These are phyloP conservation scores for Sorex fumeus DNA, from an alignment of 2,113 vertebrate species.

Conservation along the genomic window DNA sequence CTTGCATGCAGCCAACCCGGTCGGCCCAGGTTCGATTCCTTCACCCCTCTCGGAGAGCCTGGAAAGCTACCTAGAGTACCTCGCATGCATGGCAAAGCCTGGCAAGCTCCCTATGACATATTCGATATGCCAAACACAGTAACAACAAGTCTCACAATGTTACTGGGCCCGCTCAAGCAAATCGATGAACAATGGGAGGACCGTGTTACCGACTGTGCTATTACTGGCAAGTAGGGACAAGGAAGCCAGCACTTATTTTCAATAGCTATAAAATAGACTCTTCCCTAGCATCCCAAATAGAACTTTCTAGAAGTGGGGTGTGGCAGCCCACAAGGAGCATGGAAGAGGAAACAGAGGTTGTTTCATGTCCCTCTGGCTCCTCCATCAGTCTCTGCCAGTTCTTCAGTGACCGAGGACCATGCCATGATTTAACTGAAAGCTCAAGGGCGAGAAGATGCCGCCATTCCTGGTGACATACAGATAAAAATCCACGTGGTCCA, in stretches of 20 bases:
- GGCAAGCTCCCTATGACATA: too few species aligned
- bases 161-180: too few species aligned
- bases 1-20: too few species aligned
- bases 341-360: neutral
- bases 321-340: neutral
- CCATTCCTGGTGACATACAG: neutral
- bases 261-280: neutral
- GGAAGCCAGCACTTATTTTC: neutral
- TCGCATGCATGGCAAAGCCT: too few species aligned
- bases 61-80: too few species aligned
- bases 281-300: neutral
- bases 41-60: too few species aligned
- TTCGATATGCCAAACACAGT: too few species aligned
- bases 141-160: too few species aligned
- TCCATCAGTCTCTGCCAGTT: neutral
- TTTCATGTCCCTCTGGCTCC: neutral
- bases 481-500: neutral
- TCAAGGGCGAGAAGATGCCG: neutral
- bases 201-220: too few species aligned
- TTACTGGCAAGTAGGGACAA: neutral
- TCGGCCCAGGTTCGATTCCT: too few species aligned
- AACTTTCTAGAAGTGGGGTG: conserved; percentile 18
- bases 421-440: neutral
- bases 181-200: too few species aligned
- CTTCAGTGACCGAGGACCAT: neutral